These are phyloP conservation scores for Caenorhabditis briggsae DNA, from an alignment of 1,140 invertebrate species.

Conservation along the genomic window DNA sequence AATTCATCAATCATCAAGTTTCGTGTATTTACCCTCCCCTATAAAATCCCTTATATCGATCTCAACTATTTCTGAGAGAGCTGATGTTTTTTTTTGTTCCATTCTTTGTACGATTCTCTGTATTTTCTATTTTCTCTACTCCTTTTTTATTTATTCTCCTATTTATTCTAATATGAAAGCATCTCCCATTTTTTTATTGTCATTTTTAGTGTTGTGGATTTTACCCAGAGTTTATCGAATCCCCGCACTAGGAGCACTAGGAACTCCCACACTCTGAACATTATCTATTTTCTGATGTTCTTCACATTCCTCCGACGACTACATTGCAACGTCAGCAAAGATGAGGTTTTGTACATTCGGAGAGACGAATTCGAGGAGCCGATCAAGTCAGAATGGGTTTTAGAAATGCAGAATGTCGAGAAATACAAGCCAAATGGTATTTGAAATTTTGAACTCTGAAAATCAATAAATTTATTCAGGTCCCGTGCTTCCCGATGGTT, in stretches of 20 bases:
- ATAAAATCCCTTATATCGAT: not conserved
- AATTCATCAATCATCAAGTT: not conserved
- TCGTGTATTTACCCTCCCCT: not conserved
- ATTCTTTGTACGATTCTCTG: conserved; percentile 31
- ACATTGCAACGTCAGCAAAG: conserved; percentile 19
- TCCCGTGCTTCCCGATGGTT: conserved; percentile 40
- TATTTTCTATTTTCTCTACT: not conserved
- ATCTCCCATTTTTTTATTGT: not conserved
- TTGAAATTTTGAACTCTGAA: not conserved
- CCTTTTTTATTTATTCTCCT: not conserved
- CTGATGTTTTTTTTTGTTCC: not conserved
- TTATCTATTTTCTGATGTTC: not conserved
- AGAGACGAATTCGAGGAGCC: conserved; percentile 37
- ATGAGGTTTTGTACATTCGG: conserved; percentile 29
- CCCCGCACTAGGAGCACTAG: too few species aligned
- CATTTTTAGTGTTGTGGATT: not conserved
- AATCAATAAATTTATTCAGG: not conserved
- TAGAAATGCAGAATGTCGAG: conserved; percentile 35
- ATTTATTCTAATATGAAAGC: not conserved
- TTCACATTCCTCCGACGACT: not conserved
- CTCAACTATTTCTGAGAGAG: not conserved
- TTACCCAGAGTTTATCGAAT: not conserved
- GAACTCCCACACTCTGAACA: too few species aligned
- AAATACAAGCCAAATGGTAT: conserved; percentile 52
- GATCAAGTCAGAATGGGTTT: conserved; percentile 33